A percentile compares a stretch with the other conserved stretches of the same genome.
Evolutionary conservation across 2,113 vertebrate genomes (phyloP).

Genomic region (Ciconia boyciana): DNA sequence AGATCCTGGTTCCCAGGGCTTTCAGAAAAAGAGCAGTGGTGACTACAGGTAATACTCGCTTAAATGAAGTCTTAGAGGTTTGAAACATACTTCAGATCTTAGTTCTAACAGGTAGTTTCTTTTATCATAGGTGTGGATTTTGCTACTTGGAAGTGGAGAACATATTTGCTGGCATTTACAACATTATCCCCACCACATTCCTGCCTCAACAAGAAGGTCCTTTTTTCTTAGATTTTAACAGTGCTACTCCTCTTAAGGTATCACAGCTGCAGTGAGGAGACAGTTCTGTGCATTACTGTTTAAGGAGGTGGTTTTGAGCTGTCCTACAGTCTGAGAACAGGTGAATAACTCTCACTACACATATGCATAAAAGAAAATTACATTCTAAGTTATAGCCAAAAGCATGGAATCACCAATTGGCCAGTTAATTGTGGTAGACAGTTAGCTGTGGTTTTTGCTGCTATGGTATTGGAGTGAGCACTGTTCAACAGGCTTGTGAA

Average conservation of each 20-base stretch:
- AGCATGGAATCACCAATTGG: neutral
- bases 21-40: conserved; percentile 89
- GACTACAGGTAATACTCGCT: conserved; percentile 87
- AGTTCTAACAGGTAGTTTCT: neutral
- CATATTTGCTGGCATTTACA: conserved; percentile 88
- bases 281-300: neutral
- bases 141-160: conserved; percentile 91
- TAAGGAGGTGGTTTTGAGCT: neutral
- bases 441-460: neutral
- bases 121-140: conserved; percentile 87
- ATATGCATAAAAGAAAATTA: neutral
- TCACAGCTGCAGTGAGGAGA: conserved; percentile 89
- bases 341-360: neutral
- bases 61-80: neutral
- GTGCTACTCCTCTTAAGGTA: conserved; percentile 78
- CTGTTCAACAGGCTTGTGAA: neutral
- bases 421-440: neutral
- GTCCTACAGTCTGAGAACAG: neutral
- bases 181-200: conserved; percentile 94
- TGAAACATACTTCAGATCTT: neutral
- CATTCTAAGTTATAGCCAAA: neutral
- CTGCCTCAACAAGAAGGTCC: conserved; percentile 96
- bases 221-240: conserved; percentile 96
- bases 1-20: conserved; percentile 80
- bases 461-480: neutral